Base-by-base conservation (phyloP, 2,113 vertebrate species). In the Anoplopoma fimbria region DNA sequence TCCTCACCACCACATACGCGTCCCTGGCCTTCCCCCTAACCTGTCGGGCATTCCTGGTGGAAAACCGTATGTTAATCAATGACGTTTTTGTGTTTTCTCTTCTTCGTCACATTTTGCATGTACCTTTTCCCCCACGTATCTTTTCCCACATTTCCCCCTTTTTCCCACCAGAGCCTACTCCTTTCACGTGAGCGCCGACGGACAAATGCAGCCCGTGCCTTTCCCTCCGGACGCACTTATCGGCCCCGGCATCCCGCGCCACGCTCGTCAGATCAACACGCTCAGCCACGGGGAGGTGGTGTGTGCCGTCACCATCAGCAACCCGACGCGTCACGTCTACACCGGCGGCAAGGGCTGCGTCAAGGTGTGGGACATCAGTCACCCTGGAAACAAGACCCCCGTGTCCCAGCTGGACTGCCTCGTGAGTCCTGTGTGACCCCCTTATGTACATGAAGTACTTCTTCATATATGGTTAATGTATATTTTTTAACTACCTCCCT, bases 301-400 rank as follows among this genome's bases (percentile, higher is more conserved):
- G 14, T 99, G 98, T 0, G 98, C 98, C 0, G 98, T 99, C 92
- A 99, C 98, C 92, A 99, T 99, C 94, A 99, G 97, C 95, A 98
- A 98, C 94, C 97, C 98, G 15, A 99, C 98, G 0, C 92, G 97
- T 34, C 98, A 99, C 29, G 97, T 99, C 89, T 99, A 99, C 94
- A 99, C 98, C 0, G 98, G 98, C 0, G 97, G 97, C 85, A 99
- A 99, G 87, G 98, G 98, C 55, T 99, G 98, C 0, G 98, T 99
- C 79, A 99, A 99, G 94, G 97, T 99, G 93, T 99, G 98, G 98
- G 98, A 99, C 92, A 98, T 99, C 95, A 98, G 98, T 94, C 97
- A 99, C 92, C 97, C 97, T 0, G 98, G 97, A 86, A 97, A 97
- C 96, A 99, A 99, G 95, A 99, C 97, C 82, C 97, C 98, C 42